A percentile compares a stretch with the other conserved stretches of the same genome.
phyloP scores from a whole-genome alignment of 1,140 invertebrate genomes.

The Drosophila leontia region DNA sequence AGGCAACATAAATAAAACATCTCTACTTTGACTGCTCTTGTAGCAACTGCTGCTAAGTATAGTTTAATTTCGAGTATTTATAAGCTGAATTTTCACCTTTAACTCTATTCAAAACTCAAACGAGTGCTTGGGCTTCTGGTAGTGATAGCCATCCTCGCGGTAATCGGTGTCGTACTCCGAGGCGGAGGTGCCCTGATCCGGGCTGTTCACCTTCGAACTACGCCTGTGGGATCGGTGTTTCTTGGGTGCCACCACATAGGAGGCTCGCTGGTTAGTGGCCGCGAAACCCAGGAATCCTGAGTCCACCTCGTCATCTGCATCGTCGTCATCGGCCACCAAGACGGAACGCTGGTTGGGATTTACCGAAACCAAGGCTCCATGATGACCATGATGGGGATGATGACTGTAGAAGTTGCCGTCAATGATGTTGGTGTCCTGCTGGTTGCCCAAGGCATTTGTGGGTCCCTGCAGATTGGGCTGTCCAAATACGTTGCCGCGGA shows the following conservation, averaged over 20 bases:
- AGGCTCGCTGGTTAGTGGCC: conserved; percentile 31
- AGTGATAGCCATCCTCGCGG: conserved; percentile 69
- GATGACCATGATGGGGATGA: conserved; percentile 34
- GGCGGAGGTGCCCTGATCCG: conserved; percentile 39
- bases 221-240: conserved; percentile 9
- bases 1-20: conserved; percentile 20
- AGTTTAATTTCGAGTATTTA: conserved; percentile 37
- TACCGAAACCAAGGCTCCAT: conserved; percentile 25
- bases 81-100: background rate
- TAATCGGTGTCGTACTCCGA: conserved; percentile 59
- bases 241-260: conserved; percentile 43
- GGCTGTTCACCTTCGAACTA: background rate
- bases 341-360: conserved; percentile 54
- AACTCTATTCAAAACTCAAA: conserved; percentile 25
- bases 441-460: conserved; percentile 49
- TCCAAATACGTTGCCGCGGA: conserved; percentile 63
- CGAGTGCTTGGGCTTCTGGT: conserved; percentile 54
- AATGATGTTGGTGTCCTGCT: conserved; percentile 72
- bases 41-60: conserved; percentile 62
- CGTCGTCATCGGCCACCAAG: conserved; percentile 47
- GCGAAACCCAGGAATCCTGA: conserved; percentile 53
- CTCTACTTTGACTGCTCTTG: conserved; percentile 48
- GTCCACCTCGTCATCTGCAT: conserved; percentile 50
- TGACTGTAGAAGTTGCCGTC: conserved; percentile 70
- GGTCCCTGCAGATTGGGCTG: conserved; percentile 65